These are phyloP conservation scores for Ptychobarbus kaznakovi DNA, from an alignment of 2,797 vertebrate species.

Conservation along the genomic window DNA sequence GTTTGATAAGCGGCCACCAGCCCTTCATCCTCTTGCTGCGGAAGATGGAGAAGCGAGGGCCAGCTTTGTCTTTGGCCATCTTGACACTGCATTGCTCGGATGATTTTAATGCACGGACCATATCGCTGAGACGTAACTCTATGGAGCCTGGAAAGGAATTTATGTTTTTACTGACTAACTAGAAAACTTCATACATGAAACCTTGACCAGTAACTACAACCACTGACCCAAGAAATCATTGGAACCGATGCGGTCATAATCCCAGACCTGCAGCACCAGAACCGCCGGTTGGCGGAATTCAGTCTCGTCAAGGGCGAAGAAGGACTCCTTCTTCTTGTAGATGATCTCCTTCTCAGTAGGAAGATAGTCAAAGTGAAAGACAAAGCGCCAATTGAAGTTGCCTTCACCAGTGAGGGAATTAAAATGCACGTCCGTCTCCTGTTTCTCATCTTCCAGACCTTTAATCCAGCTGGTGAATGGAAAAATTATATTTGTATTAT, in stretches of 20 bases:
- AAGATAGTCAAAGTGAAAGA: constrained; percentile 91
- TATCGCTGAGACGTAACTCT: constrained; percentile 86
- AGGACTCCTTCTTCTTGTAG: constrained; percentile 85
- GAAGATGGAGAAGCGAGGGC: constrained; percentile 89
- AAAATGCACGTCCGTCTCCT: constrained; percentile 96
- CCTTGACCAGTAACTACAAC: not conserved
- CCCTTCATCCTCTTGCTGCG: constrained; percentile 87
- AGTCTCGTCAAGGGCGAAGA: constrained; percentile 89
- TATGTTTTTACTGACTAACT: not conserved
- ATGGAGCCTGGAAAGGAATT: constrained; percentile 81
- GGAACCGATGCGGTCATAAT: constrained; percentile 89
- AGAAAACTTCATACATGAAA: not conserved
- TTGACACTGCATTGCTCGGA: constrained; percentile 81
- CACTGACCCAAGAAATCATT: constrained; percentile 92
- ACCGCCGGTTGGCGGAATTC: constrained; percentile 89
- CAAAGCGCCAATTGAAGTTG: constrained; percentile 96
- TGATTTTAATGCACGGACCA: constrained; percentile 85
- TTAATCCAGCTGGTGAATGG: constrained; percentile 88
- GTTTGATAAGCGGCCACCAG: constrained; percentile 92
- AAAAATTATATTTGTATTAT: not conserved
- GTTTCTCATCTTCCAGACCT: constrained; percentile 90
- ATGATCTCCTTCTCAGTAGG: constrained; percentile 92
- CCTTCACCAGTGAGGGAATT: constrained; percentile 94
- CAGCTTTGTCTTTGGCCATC: constrained; percentile 84
- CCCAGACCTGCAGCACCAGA: constrained; percentile 92